phyloP scores from a whole-genome alignment of 2,113 vertebrate species.

The Cyrtonyx montezumae region DNA sequence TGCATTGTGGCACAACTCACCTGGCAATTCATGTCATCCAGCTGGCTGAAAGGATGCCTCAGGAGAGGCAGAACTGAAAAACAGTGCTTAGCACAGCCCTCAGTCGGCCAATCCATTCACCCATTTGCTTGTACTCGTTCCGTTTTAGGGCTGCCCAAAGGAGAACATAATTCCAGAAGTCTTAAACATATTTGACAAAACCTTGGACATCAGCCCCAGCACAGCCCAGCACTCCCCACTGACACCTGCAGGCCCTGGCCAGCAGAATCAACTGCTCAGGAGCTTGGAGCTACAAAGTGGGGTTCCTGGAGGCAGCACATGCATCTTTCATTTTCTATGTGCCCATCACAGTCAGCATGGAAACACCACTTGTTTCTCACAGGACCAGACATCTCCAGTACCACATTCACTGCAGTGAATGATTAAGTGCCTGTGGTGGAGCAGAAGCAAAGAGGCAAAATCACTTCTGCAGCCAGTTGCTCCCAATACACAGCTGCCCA shows the following conservation, averaged over 20 bases:
- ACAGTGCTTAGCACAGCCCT: neutral
- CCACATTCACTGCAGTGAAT: rapidly evolving
- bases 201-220: neutral
- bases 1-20: neutral
- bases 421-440: neutral
- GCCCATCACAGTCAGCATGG: neutral
- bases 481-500: neutral
- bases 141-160: neutral
- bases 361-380: neutral
- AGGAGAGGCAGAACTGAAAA: neutral
- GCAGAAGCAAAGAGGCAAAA: neutral
- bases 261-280: too few relatives aligned
- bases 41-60: neutral
- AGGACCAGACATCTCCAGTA: neutral
- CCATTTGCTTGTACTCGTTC: neutral
- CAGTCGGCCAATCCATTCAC: neutral
- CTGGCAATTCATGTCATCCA: neutral
- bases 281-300: neutral
- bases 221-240: neutral
- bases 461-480: rapidly evolving
- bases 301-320: neutral
- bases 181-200: neutral
- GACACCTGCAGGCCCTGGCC: neutral
- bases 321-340: neutral
- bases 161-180: neutral